phyloP scores from a whole-genome alignment of 2,113 vertebrate genomes.

The Mustela nigripes region DNA sequence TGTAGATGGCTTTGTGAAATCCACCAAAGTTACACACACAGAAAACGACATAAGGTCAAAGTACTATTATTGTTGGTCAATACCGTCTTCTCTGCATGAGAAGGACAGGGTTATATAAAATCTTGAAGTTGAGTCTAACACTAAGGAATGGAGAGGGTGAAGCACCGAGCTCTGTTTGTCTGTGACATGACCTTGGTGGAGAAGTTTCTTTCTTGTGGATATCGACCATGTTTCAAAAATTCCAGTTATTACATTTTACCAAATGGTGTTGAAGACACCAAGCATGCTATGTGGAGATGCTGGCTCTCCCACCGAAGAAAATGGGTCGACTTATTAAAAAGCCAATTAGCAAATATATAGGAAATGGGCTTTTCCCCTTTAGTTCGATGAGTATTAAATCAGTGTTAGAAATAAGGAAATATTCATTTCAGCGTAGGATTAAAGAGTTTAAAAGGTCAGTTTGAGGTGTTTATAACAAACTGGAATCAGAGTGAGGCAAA shows the following conservation, averaged over 20 bases:
- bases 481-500: not conserved
- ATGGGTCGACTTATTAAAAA: not conserved
- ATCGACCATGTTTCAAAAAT: not conserved
- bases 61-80: not conserved
- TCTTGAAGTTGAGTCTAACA: not conserved
- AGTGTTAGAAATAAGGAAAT: conserved; percentile 9
- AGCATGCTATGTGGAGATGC: not conserved
- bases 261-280: not conserved
- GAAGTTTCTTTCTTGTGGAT: not conserved
- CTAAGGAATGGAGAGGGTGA: not conserved
- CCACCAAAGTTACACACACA: not conserved
- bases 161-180: not conserved
- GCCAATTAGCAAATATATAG: not conserved
- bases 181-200: not conserved
- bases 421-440: not conserved
- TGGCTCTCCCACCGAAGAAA: not conserved
- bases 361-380: not conserved
- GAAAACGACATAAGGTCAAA: not conserved
- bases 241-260: not conserved
- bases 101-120: not conserved
- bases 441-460: conserved; percentile 10
- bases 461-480: conserved; percentile 12
- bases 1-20: not conserved
- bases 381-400: not conserved
- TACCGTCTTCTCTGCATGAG: not conserved